Conservation (phyloP, 2,113 vertebrate species). For the Otus sunia region DNA sequence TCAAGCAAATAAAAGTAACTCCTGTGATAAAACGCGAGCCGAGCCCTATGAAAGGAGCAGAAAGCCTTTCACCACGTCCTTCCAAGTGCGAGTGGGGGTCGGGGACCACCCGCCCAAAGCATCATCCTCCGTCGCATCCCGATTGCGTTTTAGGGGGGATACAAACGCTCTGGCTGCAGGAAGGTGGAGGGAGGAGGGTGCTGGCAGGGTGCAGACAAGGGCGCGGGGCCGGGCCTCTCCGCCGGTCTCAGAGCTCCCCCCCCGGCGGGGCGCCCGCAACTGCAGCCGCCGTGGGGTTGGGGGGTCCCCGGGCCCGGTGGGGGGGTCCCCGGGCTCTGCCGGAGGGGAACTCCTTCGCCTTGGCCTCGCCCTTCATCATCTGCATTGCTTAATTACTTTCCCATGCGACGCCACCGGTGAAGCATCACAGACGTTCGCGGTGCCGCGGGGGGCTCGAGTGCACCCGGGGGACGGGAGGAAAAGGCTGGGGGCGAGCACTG, state of each 20-base stretch:
- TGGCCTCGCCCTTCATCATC: rapidly evolving
- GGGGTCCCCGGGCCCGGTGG: background rate
- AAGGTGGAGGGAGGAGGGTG: rapidly evolving
- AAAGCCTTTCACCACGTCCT: rapidly evolving
- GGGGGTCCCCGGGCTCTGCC: background rate
- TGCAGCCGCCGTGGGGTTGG: background rate
- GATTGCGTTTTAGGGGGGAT: rapidly evolving
- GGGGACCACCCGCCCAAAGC: background rate
- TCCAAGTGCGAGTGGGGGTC: rapidly evolving
- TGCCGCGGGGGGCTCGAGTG: background rate
- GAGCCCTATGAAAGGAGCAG: rapidly evolving
- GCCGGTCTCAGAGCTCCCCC: constrained; percentile 68
- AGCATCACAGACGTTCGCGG: background rate
- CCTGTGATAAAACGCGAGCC: background rate
- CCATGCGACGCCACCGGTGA: too few relatives aligned
- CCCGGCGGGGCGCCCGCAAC: background rate
- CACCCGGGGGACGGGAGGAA: background rate
- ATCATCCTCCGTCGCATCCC: rapidly evolving
- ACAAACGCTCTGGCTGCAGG: rapidly evolving
- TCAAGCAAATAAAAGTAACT: too few relatives aligned
- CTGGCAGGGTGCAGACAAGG: too few relatives aligned
- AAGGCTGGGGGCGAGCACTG: too few relatives aligned
- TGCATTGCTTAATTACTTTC: rapidly evolving
- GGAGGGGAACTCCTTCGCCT: background rate
- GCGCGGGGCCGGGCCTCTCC: background rate